Evolutionary conservation across 2,888 invertebrate species (phyloP), one percentile per base, ranked within the genome.

Genomic region (Asteroscopus sphinx): DNA sequence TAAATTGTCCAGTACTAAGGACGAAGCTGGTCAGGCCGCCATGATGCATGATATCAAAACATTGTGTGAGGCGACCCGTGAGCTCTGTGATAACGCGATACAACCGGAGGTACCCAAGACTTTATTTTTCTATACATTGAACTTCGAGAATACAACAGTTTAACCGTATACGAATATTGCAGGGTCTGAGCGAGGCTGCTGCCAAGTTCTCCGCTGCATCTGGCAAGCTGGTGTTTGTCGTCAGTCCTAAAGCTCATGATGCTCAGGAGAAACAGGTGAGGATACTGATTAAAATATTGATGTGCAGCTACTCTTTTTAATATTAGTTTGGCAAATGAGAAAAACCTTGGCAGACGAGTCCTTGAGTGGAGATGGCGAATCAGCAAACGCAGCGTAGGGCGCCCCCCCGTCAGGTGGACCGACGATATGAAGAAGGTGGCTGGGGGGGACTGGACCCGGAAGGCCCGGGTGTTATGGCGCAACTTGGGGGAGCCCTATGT

Each of bases 181-280:
- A 72, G 71, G 59, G 42, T 33, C 17, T 72, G 4, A 16, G 55
- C 28, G 76, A 79, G 0, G 73, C 81, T 4, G 79, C 83, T 0
- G 49, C 68, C 1, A 82, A 82, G 47, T 84, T 79, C 28, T 75
- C 78, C 0, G 69, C 73, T 0, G 79, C n/a, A n/a, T n/a, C 83
- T 0, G 77, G 76, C 3, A 82, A 81, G n/a, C n/a, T 87, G 36
- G 65, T 73, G 16, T 81, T 71, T 41, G 51, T 72, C 7, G 76
- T 71, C 36, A 77, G 61, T 28, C 63, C 88, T 21, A 62, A 62
- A 2, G 63, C 70, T 2, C 76, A 79, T 2, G 54, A 44, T 13
- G 63, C 64, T 2, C 79, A 71, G 4, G 83, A 86, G 39, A 75
- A 82, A 16, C 59, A 81, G 80, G 89, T 87, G 15, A 33, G 32